Base-by-base conservation (phyloP, 1,140 invertebrate species). In the Pararge aegeria region DNA sequence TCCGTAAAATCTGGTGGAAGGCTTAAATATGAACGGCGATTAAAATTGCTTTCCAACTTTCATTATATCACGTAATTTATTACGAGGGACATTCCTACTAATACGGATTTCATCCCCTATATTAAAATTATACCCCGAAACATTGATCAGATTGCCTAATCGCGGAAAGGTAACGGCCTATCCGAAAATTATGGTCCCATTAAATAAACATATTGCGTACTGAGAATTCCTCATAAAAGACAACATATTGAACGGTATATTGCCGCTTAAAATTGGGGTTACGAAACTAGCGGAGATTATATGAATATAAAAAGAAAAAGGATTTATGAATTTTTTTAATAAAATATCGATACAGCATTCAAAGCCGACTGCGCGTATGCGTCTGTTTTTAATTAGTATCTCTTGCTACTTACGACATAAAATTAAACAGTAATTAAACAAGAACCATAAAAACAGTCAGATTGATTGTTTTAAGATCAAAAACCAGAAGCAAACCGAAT, bases 161-260 rank as follows among this genome's bases (percentile, higher is more conserved):
- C 61, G 61, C 34, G 40, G 49, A 44, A 40, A 52, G 65, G 61
- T 68, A 64, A 77, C 68, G 63, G 59, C 59, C 58, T 58, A 55
- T 66, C 55, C 29, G 44, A 65, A 78, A 73, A 76, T 79, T 78
- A 82, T 67, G 67, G 58, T 62, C 64, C 70, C 63, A 73, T 80
- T 79, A 75, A 76, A 80, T 71, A 79, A 78, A 75, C 72, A 81
- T 81, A 80, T 76, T 72, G 61, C 78, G 68, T 78, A 66, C 67
- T 68, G 68, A 60, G 62, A 75, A 78, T 79, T 78, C 65, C 72
- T 76, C 75, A 79, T 86, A 83, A 83, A 84, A 83, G 72, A 68
- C 65, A 53, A 62, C 68, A 72, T 80, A 83, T 80, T 71, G 70
- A 61, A 57, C 59, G 49, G 21, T 16, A 65, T 75, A 75, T 78